Base-by-base conservation (phyloP, 2,888 invertebrate genomes). In the Cinara cedri region DNA sequence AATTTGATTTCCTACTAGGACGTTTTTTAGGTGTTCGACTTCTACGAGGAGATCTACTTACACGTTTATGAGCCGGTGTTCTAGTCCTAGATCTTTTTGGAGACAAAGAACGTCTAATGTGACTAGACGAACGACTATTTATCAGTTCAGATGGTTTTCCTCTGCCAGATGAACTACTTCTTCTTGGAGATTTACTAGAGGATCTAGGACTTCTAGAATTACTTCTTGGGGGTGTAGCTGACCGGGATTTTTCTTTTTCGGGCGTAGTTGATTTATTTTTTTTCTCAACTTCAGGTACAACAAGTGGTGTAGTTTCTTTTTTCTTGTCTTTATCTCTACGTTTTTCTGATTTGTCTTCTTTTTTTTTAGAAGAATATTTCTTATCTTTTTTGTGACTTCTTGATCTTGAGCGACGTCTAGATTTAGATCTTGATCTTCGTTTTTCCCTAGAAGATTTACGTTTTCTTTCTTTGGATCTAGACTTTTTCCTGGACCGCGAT, bases 111-210 rank as follows among this genome's bases (percentile, higher is more conserved):
- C 81, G 81, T 24, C 82, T 81, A 71, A 81, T 82, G 49, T 81
- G 81, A 60, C 81, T 81, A 51, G 82, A 81, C 54, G 82, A 82
- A 60, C 84, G 85, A 81, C 85, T 86, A 0, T 85, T 84, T 78
- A 86, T 85, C 63, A 86, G 86, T 71, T 87, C 84, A 11, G 86
- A 85, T 81, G 87, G 85, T 75, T 81, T 81, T 74, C 81, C 62
- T 81, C 81, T 51, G 68, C 76, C 81, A 57, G 81, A 72, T 1
- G 72, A 72, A 49, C 81, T 72, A 74, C 72, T 72, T 44, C 81
- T 62, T 14, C 81, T 72, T 19, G 72, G 72, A 3, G 81, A 72
- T 65, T 72, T 72, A 66, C 65, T 72, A 19, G 81, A 81, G 8
- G 80, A 72, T 14, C 72, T 55, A 2, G 71, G 80, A 6, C 72